Evolutionary conservation across 2,888 invertebrate genomes (phyloP).

Genomic region (Gisinianus flammeolus): DNA sequence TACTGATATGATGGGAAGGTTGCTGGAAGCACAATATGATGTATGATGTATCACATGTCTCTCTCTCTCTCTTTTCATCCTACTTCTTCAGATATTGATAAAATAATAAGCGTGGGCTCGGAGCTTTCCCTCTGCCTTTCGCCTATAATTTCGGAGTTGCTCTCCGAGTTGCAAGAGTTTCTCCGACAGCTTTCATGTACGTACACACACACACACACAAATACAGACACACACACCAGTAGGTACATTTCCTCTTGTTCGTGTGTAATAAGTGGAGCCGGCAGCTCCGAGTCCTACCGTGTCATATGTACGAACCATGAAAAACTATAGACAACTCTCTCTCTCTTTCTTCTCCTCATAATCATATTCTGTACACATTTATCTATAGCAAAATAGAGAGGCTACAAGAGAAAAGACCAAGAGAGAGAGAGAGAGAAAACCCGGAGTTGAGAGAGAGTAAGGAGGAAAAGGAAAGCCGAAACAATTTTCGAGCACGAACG

Average conservation of each 20-base stretch:
- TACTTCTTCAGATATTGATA: conserved; percentile 36
- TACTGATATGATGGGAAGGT: conserved; percentile 8
- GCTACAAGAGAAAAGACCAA: not conserved
- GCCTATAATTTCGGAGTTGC: not conserved
- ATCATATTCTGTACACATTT: conserved; percentile 38
- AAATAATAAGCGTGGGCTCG: conserved; percentile 31
- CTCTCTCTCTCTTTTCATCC: conserved; percentile 30
- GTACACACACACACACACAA: too few relatives aligned
- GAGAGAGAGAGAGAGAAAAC: not conserved
- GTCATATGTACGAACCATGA: not conserved
- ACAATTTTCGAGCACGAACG: conserved; percentile 39
- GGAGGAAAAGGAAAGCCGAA: conserved; percentile 17
- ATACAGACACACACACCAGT: too few relatives aligned
- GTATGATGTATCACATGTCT: conserved; percentile 37
- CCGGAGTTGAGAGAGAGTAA: conserved; percentile 8
- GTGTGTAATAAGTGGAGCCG: not conserved
- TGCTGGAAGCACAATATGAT: conserved; percentile 24
- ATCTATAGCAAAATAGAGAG: conserved; percentile 12
- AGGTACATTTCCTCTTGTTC: not conserved
- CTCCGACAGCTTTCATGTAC: not conserved
- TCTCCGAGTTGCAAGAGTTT: too few relatives aligned
- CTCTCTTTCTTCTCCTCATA: conserved; percentile 4
- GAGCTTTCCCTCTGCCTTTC: not conserved
- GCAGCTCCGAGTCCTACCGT: not conserved
- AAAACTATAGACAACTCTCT: not conserved